Evolutionary conservation across 1,140 invertebrate species (phyloP).

Genomic region (Anthonomus grandis): DNA sequence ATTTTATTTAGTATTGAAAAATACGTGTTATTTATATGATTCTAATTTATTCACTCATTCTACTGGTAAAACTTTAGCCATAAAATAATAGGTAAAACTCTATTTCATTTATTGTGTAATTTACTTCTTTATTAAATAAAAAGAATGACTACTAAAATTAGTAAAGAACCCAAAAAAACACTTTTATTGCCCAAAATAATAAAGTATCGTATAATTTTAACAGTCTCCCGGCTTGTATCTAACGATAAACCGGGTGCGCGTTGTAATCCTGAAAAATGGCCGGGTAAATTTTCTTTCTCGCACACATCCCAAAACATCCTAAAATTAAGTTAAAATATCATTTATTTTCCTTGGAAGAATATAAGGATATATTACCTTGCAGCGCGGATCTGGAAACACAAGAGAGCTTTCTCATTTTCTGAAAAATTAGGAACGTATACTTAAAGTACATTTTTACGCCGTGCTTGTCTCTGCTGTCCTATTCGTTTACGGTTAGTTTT

Average conservation of each 20-base stretch:
- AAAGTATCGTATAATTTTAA: conserved; percentile 10
- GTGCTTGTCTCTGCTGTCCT: no score
- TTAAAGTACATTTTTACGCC: conserved; percentile 7
- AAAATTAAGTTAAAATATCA: conserved; percentile 26
- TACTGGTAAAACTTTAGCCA: no score
- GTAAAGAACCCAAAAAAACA: no score
- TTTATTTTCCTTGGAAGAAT: conserved; percentile 23
- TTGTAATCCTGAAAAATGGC: conserved; percentile 21
- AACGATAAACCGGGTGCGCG: conserved; percentile 9
- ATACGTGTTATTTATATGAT: no score
- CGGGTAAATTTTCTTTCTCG: conserved; percentile 19
- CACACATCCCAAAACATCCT: conserved; percentile 20
- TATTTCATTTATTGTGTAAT: no score
- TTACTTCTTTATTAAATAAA: no score
- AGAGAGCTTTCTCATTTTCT: conserved; percentile 18
- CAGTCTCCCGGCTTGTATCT: conserved; percentile 6
- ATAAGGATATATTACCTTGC: conserved; percentile 20
- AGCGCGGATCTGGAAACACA: conserved; percentile 1
- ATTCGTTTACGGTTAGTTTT: no score
- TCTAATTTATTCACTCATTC: no score
- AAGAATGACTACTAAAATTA: no score
- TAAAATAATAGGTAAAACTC: no score
- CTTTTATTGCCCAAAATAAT: no score
- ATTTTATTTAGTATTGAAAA: no score
- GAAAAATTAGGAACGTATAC: conserved; percentile 16